These are phyloP conservation scores for Mimumesa dahlbomi DNA, from an alignment of 2,888 invertebrate genomes.

Conservation along the genomic window DNA sequence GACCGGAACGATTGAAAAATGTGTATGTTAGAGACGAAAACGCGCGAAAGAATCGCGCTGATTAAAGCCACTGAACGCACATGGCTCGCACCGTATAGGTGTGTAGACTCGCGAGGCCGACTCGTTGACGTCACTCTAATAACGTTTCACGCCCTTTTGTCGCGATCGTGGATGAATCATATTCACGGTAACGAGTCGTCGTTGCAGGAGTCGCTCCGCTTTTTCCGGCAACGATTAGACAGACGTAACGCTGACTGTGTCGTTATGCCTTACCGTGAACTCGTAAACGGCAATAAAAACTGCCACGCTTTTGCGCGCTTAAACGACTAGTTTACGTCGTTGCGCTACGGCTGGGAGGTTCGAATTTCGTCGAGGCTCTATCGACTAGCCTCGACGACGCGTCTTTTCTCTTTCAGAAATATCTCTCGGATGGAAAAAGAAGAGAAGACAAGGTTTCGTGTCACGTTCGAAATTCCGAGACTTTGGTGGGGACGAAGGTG, in stretches of 20 bases:
- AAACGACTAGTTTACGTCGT: too few relatives aligned
- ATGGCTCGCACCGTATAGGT: neutral
- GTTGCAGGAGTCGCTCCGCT: conserved; percentile 30
- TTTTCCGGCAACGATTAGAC: conserved; percentile 25
- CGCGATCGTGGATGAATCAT: conserved; percentile 53
- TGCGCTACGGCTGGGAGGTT: too few relatives aligned
- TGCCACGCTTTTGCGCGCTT: too few relatives aligned
- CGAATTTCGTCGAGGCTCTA: too few relatives aligned
- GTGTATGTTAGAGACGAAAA: neutral
- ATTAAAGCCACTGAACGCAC: neutral
- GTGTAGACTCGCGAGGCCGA: conserved; percentile 1
- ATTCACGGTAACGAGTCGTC: conserved; percentile 46
- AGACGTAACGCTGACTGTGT: conserved; percentile 1
- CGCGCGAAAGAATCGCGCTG: neutral
- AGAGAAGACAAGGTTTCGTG: conserved; percentile 19
- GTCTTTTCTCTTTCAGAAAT: too few relatives aligned
- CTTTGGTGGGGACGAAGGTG: conserved; percentile 34
- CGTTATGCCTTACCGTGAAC: neutral
- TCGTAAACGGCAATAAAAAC: neutral
- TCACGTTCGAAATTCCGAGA: conserved; percentile 51
- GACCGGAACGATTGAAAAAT: neutral
- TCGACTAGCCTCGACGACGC: too few relatives aligned
- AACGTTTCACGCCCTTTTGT: conserved; percentile 25
- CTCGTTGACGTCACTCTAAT: conserved; percentile 25
- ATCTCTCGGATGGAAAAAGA: too few relatives aligned